phyloP scores from a whole-genome alignment of 2,113 vertebrate species.

The Heteronetta atricapilla region DNA sequence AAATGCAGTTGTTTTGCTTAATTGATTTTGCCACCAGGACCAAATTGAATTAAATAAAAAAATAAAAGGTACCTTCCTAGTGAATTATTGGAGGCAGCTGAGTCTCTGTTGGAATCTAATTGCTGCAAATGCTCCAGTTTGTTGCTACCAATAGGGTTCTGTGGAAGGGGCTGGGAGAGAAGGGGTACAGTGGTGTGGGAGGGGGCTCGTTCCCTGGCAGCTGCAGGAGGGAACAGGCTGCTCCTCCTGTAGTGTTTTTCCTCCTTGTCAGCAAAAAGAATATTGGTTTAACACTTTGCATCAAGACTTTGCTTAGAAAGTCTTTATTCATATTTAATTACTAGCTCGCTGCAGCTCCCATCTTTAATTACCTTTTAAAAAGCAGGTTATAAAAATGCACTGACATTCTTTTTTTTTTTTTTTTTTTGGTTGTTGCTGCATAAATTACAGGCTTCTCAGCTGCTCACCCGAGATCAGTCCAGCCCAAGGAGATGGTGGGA shows the following conservation, averaged over 20 bases:
- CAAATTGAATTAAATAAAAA: slow-evolving; percentile 56
- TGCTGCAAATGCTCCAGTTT: slow-evolving; percentile 62
- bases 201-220: slow-evolving; percentile 56
- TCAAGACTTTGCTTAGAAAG: slow-evolving; percentile 76
- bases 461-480: neutral
- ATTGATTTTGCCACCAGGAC: slow-evolving; percentile 76
- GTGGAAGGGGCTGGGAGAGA: slow-evolving; percentile 20
- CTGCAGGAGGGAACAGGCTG: slow-evolving; percentile 66
- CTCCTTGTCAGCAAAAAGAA: slow-evolving; percentile 73
- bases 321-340: slow-evolving; percentile 84
- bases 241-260: slow-evolving; percentile 68
- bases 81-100: slow-evolving; percentile 64
- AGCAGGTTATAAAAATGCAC: slow-evolving; percentile 74
- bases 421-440: slow-evolving; percentile 19
- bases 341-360: slow-evolving; percentile 65
- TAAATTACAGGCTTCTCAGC: slow-evolving; percentile 50
- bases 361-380: slow-evolving; percentile 82
- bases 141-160: slow-evolving; percentile 60
- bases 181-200: slow-evolving; percentile 34
- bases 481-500: neutral
- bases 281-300: slow-evolving; percentile 64
- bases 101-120: slow-evolving; percentile 73
- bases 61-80: slow-evolving; percentile 50
- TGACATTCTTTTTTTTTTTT: slow-evolving; percentile 65
- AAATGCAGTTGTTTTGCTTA: slow-evolving; percentile 79